Evolutionary conservation across 2,888 invertebrate species (phyloP), one percentile per base, ranked within the genome.

Genomic region (Ernsta delagoae): DNA sequence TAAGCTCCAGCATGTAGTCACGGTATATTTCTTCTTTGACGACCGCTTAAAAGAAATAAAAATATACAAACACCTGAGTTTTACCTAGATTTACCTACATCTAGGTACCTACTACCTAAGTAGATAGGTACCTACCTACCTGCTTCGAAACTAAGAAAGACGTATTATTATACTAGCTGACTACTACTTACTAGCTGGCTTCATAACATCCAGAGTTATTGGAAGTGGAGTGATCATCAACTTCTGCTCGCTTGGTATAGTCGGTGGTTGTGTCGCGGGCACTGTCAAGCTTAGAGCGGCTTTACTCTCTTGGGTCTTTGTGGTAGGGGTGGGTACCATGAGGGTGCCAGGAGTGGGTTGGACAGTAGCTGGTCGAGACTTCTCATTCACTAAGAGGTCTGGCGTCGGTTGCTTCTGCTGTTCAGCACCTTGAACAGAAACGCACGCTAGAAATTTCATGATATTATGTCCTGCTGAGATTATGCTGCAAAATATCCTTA

Each of bases 1-100:
- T 94, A 36, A 96, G 85, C 78, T 96, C 96, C 48, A 95, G 89
- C 31, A 96, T 82, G 11, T 95, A 96, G 86, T 96, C 96, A 11
- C 83, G 83, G 79, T 84, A 92, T 4, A 85, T 79, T 70, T 85
- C 83, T 53, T 85, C 88, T 50, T 61, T 67, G 24, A 61, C n/a
- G 7, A 61, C 54, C 5, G 67, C 54, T 61, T 57, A 36, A 5
- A 11, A 43, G 3, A 39, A 43, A 43, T 36, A 36, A 36, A 36
- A 36, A 36, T 36, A 36, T 24, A 24, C 3, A 24, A 24, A 24
- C 24, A 24, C 24, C 24, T 24, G 24, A 24, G 24, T 24, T 24
- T 24, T 24, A 24, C 24, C 3, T 24, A 24, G 24, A 24, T 24
- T 24, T 24, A 24, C 1, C n/a, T 24, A 24, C 24, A 3, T 24